Evolutionary conservation across 2,888 invertebrate genomes (phyloP).

Genomic region (Panopea generosa): DNA sequence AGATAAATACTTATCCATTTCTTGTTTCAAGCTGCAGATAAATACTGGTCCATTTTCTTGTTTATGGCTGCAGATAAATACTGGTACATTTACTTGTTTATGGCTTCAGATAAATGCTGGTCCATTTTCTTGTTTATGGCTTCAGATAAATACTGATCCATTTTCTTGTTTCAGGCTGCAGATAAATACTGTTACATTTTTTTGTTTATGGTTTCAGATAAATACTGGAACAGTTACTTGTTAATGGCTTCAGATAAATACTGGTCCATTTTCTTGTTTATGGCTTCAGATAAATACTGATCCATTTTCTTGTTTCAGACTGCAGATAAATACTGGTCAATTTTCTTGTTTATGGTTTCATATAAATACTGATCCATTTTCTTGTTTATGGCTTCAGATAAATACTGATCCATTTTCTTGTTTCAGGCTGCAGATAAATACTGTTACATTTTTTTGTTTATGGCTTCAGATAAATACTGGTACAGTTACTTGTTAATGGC

Average conservation of each 20-base stretch:
- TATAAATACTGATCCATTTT: conserved; percentile 83
- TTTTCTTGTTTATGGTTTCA: conserved; percentile 77
- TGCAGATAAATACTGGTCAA: conserved; percentile 82
- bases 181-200: conserved; percentile 83
- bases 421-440: conserved; percentile 80
- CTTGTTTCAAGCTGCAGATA: conserved; percentile 78
- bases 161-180: conserved; percentile 77
- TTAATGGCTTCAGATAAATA: conserved; percentile 81
- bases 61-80: conserved; percentile 80
- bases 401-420: conserved; percentile 81
- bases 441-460: conserved; percentile 80
- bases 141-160: conserved; percentile 82
- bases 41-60: conserved; percentile 81
- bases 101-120: conserved; percentile 82
- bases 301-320: conserved; percentile 79
- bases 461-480: conserved; percentile 82
- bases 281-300: conserved; percentile 82
- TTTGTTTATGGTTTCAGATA: conserved; percentile 78
- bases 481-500: conserved; percentile 79
- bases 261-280: conserved; percentile 80
- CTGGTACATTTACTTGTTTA: conserved; percentile 80
- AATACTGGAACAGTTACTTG: conserved; percentile 81
- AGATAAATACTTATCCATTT: conserved; percentile 82
- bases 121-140: conserved; percentile 78
- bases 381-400: conserved; percentile 78